Base-by-base conservation (phyloP, 1,140 invertebrate genomes). In the Tigriopus japonicus region DNA sequence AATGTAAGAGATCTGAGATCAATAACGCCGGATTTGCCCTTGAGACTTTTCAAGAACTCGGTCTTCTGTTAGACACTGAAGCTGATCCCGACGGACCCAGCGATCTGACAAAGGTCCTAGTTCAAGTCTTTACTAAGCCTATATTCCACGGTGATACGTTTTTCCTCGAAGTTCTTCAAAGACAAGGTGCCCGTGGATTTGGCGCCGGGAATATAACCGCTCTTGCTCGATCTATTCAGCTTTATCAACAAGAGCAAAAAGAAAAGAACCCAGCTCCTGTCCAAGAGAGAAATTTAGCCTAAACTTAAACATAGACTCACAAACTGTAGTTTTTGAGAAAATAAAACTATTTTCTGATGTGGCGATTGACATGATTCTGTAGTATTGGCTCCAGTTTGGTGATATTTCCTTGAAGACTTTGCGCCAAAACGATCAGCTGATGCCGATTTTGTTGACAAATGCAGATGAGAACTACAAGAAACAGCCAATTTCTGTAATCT, bases 51-150 rank as follows among this genome's bases (percentile, higher is more conserved):
- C 42, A 49, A 24, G 56, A 62, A 15, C 40, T 64, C 17, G 66
- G 66, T 0, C 59, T 76, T 41, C 64, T 76, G 21, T 54, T 76
- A 5, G 74, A 76, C 63, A 64, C 67, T 21, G 73, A 75, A 62
- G 67, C 67, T 19, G 71, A 73, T 53, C 14, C n/a, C 19, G 51
- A 35, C 12, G 21, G 35, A n/a, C 13, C 17, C 1, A 14, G 19
- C 52, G 52, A 56, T 61, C 19, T 3, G 53, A 45, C 1, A 63
- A 77, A 75, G 62, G 77, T 76, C 63, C 64, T 78, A 14, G 69
- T 78, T 68, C 77, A 78, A 66, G 74, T 77, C 23, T 78, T 78
- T 64, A 76, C 76, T 0, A 67, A 72, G 51, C 76, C 76, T 7
- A 56, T 78, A 6, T 77, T 77, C 65, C n/a, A 15, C 3, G n/a